These are phyloP conservation scores for Bubo scandiacus DNA, from an alignment of 2,113 vertebrate genomes.

Conservation along the genomic window DNA sequence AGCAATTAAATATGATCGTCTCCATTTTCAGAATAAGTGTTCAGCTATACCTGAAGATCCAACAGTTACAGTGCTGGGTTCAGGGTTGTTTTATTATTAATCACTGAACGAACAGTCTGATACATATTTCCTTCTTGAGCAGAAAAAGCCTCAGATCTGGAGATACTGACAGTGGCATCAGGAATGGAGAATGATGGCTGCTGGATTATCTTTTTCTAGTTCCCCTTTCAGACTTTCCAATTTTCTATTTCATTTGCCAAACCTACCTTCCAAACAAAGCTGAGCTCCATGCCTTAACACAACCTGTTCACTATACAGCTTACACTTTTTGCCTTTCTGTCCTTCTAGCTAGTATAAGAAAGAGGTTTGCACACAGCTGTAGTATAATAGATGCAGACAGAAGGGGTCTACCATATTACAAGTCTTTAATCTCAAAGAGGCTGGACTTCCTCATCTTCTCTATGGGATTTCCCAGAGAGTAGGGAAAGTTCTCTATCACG, in stretches of 20 bases:
- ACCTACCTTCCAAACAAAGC: background rate
- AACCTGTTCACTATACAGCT: background rate
- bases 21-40: background rate
- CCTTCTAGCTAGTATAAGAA: background rate
- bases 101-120: background rate
- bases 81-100: background rate
- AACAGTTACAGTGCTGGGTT: background rate
- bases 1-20: constrained; percentile 22
- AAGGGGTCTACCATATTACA: background rate
- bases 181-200: background rate
- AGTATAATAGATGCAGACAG: background rate
- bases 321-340: background rate
- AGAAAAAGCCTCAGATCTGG: background rate
- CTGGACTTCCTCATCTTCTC: background rate
- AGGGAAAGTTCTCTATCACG: background rate
- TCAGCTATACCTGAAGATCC: background rate
- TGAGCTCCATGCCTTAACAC: background rate
- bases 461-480: background rate
- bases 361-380: background rate
- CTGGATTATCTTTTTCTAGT: background rate
- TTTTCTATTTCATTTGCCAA: background rate
- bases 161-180: fast-evolving
- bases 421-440: background rate
- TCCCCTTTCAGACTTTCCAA: background rate
- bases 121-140: background rate